phyloP scores from a whole-genome alignment of 1,140 invertebrate species.

The Pachypeltis micranthus region DNA sequence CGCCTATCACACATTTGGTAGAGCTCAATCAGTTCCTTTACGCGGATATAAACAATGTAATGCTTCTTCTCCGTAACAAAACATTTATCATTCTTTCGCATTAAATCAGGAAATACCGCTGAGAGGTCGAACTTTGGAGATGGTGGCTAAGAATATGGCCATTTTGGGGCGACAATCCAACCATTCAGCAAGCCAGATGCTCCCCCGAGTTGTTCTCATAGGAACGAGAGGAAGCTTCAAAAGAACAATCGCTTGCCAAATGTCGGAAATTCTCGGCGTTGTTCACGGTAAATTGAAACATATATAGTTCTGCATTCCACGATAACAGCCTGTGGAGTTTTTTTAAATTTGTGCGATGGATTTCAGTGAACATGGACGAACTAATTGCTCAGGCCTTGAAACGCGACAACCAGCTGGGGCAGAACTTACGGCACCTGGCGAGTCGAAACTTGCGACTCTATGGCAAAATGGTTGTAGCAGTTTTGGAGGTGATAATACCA shows the following conservation, averaged over 20 bases:
- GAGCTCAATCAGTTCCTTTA: no score
- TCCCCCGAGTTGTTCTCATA: conserved; percentile 32
- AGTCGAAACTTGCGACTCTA: conserved; percentile 34
- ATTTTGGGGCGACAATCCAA: neutral
- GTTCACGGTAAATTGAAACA: conserved; percentile 28
- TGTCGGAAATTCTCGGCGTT: conserved; percentile 31
- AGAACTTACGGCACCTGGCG: conserved; percentile 35
- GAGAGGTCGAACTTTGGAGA: conserved; percentile 26
- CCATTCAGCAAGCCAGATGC: conserved; percentile 18
- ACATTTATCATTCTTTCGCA: no score
- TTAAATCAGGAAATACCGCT: conserved; percentile 28
- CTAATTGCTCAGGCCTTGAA: conserved; percentile 38
- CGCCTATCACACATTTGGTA: no score
- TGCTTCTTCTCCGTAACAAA: no score
- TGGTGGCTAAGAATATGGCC: conserved; percentile 24
- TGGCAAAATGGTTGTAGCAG: conserved; percentile 36
- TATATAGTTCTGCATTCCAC: neutral
- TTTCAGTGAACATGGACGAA: conserved; percentile 42
- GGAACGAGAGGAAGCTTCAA: conserved; percentile 30
- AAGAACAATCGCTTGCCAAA: conserved; percentile 28
- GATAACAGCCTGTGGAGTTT: neutral
- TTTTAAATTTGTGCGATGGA: conserved; percentile 16
- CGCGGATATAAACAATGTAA: no score
- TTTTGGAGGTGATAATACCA: conserved; percentile 33
- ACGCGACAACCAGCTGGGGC: conserved; percentile 38